These are phyloP conservation scores for Indicator indicator DNA, from an alignment of 2,113 vertebrate species.

Conservation along the genomic window DNA sequence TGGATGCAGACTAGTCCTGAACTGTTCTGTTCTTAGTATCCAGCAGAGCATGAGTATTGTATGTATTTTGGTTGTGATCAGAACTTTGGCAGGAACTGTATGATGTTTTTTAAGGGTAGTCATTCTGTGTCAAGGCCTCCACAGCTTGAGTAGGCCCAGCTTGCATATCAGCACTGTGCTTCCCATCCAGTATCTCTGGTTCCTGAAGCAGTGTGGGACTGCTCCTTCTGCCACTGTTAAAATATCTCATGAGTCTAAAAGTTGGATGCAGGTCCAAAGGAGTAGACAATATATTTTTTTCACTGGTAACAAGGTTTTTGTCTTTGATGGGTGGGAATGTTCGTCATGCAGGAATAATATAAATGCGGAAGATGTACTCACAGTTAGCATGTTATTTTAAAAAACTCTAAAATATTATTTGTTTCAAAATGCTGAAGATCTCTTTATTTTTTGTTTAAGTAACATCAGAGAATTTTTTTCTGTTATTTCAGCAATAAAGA, in stretches of 20 bases:
- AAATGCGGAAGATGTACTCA: background rate
- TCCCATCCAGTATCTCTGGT: accelerated
- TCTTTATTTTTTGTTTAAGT: background rate
- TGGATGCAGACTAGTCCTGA: background rate
- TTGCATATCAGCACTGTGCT: background rate
- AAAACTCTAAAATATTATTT: background rate
- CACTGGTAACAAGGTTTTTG: background rate
- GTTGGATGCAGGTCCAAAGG: background rate
- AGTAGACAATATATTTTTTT: background rate
- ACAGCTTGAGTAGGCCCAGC: background rate
- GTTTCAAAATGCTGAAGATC: background rate
- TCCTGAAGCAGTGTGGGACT: background rate
- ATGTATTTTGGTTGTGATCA: background rate
- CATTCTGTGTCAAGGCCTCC: background rate
- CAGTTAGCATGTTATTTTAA: background rate
- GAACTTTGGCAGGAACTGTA: background rate
- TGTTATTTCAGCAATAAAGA: background rate
- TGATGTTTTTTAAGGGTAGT: background rate
- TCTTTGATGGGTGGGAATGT: background rate
- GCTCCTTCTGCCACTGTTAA: background rate
- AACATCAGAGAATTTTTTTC: background rate
- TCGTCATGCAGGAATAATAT: background rate
- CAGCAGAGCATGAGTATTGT: background rate
- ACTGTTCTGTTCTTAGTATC: background rate
- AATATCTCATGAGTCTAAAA: background rate